Percentiles rank a stretch among this genome's conserved stretches.
Conservation (phyloP, 2,888 invertebrate species). For the Drosophila mulleri region DNA sequence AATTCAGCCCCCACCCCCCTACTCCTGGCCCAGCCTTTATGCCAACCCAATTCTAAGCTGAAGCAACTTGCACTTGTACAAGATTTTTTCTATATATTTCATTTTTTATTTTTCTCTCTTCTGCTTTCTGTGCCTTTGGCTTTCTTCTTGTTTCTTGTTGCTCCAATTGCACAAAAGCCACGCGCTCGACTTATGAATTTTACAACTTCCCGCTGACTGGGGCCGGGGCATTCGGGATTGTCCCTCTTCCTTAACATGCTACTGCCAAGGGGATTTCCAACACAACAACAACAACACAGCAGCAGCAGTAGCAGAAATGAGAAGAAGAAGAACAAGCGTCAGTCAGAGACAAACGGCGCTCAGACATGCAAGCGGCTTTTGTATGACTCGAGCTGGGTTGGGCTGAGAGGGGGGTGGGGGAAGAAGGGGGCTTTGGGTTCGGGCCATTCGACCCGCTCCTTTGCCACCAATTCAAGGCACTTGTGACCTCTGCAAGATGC, state of each 20-base stretch:
- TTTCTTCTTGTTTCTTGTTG: constrained; percentile 57
- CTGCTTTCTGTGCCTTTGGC: constrained; percentile 28
- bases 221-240: constrained; percentile 20
- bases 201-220: constrained; percentile 72
- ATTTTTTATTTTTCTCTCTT: constrained; percentile 11
- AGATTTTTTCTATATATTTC: constrained; percentile 36
- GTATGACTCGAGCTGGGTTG: neutral
- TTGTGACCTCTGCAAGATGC: constrained; percentile 76
- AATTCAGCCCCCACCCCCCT: constrained; percentile 1
- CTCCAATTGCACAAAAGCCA: constrained; percentile 80
- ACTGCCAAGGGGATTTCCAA: constrained; percentile 34
- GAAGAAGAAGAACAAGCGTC: constrained; percentile 19
- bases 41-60: constrained; percentile 19
- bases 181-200: constrained; percentile 79
- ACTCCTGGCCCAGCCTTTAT: neutral
- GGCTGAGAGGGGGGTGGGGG: no score
- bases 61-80: constrained; percentile 72
- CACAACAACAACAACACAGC: constrained; percentile 19
- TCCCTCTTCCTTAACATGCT: constrained; percentile 28
- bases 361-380: constrained; percentile 75
- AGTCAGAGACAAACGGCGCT: constrained; percentile 72
- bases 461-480: constrained; percentile 65
- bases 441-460: constrained; percentile 2
- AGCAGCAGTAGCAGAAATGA: constrained; percentile 20
- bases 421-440: neutral